Base-by-base conservation (phyloP, 2,888 invertebrate species). In the Sarcophaga subvicina region DNA sequence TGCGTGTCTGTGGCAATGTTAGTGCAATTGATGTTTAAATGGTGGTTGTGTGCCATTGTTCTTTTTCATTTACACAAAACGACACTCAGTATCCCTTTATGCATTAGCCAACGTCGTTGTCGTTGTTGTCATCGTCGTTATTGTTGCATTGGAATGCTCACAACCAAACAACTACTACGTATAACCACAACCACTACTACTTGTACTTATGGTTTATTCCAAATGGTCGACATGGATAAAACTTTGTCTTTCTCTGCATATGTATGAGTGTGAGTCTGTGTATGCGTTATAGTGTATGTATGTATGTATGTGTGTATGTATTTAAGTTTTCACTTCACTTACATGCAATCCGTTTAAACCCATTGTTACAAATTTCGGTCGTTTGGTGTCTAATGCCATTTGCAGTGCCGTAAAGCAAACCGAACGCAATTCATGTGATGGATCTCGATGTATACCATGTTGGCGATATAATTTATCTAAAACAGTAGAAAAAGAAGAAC, bases 281-380 rank as follows among this genome's bases (percentile, higher is more conserved):
- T 45, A 14, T 60, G 14, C 45, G 37, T 83, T 49, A 60, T 45
- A 22, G 67, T 67, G 62, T 86, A n/a, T 64, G 45, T 12, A 12
- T 85, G 25, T 69, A 4, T 73, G 79, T 83, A 76, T 76, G 17
- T 17, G 37, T 64, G 14, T 80, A 4, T 22, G 17, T 45, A 17
- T 25, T 71, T 59, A 80, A 80, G 79, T 54, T 71, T 71, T 80
- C 79, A 71, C 54, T 64, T 72, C 87, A 95, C 96, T 94, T 94
- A 98, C 98, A 94, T 98, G 98, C 91, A 99, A 96, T 88, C 98
- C 98, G 91, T 96, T 96, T 66, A 99, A 94, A 12, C 98, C 97
- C 92, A 96, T 96, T 63, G 96, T 95, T 84, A 98, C 96, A 89
- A 98, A 95, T 93, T 97, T 97, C 90, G 97, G 96, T 89, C 97